Percentiles rank a stretch among this genome's conserved stretches.
phyloP scores from a whole-genome alignment of 92 coral and sea anemone genomes.

The Parazoanthus atlanticus region DNA sequence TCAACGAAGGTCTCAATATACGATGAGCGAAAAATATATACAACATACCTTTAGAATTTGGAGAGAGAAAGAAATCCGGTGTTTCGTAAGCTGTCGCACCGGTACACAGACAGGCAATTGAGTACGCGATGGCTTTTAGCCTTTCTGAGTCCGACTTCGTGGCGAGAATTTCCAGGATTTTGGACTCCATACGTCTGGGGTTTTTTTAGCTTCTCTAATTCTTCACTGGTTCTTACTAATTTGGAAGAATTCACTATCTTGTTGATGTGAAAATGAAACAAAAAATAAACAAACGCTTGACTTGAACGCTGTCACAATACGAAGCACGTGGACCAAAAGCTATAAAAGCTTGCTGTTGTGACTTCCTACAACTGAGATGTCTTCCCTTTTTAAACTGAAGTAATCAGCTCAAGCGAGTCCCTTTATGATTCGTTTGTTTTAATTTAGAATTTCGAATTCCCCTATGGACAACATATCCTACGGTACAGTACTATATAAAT shows the following conservation, averaged over 20 bases:
- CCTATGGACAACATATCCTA: too few species aligned
- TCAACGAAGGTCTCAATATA: not conserved
- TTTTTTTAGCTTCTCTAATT: not conserved
- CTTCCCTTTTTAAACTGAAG: too few species aligned
- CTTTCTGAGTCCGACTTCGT: conserved; percentile 72
- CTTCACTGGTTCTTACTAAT: not conserved
- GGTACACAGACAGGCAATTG: conserved; percentile 78
- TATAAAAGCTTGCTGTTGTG: too few species aligned
- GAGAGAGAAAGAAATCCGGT: conserved; percentile 62
- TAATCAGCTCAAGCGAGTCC: too few species aligned
- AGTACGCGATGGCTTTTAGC: conserved; percentile 73
- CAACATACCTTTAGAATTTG: conserved; percentile 39
- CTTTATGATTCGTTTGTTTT: too few species aligned
- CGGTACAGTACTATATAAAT: too few species aligned
- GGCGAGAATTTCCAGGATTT: conserved; percentile 58
- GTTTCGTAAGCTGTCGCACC: conserved; percentile 83
- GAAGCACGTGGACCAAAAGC: too few species aligned
- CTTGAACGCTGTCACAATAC: too few species aligned
- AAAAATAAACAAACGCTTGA: too few species aligned
- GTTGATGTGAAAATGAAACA: too few species aligned
- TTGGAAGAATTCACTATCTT: not conserved
- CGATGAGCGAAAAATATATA: not conserved
- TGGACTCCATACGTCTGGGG: conserved; percentile 53
- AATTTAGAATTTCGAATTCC: too few species aligned
- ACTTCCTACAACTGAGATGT: too few species aligned